Evolutionary conservation across 2,797 vertebrate genomes (phyloP), one percentile per base, ranked within the genome.

Genomic region (Sternotherus odoratus): DNA sequence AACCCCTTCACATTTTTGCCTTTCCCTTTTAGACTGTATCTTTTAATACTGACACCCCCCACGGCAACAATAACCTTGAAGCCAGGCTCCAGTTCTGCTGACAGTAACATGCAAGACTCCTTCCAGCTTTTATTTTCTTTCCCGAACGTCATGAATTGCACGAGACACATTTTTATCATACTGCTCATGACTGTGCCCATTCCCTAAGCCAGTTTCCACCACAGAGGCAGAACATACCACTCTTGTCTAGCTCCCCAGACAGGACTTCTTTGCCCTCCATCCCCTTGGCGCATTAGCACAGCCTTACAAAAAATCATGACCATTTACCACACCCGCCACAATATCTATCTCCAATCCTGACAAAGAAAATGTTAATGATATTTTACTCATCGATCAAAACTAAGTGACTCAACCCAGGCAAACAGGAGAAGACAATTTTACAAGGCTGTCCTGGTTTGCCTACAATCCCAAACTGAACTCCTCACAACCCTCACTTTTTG

Each of bases 1-100:
- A 96, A 53, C 85, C 80, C 82, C 82, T 97, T 94, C 82, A 83
- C 51, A 92, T 15, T 66, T 66, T 66, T 88, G 91, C 95, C 92
- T 95, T 96, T 90, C 91, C 91, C 95, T 96, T 94, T 95, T 93
- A 95, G 94, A 86, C 86, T 48, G 72, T 82, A 51, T 56, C 94
- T 96, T 96, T 93, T 94, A 94, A 94, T 90, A 95, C 83, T 79
- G 94, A 87, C 49, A 83, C 86, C 91, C 5, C 95, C 94, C 92
- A 97, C 91, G 90, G 94, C 80, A 95, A 96, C 95, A 96, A 92
- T 95, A 95, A 96, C 92, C 94, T 87, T 82, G 82, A 69, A 95
- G 92, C 84, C 93, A 86, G 63, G 78, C 91, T 87, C 96, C 92
- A 93, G 91, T 1, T 3, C 80, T 93, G 95, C 78, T 93, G 93